Conservation (phyloP, 1,140 invertebrate genomes). For the Pseudachorutes palmiensis region DNA sequence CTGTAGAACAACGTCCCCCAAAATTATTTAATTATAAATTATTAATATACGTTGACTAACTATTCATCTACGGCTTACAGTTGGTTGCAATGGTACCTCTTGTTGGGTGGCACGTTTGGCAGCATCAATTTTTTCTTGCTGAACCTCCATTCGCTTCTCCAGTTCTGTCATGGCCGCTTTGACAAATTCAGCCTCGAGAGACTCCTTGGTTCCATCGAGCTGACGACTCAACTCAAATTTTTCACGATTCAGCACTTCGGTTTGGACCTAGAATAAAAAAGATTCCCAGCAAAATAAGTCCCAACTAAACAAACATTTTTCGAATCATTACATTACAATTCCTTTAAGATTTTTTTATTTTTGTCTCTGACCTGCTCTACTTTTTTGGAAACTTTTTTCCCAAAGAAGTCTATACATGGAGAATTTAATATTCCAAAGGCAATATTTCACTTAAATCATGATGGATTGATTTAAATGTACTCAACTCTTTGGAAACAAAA, state of each 20-base stretch:
- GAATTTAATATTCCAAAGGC: slow-evolving; percentile 13
- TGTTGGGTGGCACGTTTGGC: no score
- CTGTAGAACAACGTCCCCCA: no score
- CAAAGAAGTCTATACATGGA: slow-evolving; percentile 18
- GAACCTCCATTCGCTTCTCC: slow-evolving; percentile 1
- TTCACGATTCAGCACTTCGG: slow-evolving; percentile 55
- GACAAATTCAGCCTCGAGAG: slow-evolving; percentile 74
- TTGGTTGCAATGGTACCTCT: no score
- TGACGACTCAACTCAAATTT: slow-evolving; percentile 56
- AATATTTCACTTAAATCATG: slow-evolving; percentile 8
- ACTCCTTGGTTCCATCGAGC: slow-evolving; percentile 54
- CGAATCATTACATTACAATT: no score
- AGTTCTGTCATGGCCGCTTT: slow-evolving; percentile 48
- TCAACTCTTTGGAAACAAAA: slow-evolving; percentile 16
- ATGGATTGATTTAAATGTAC: slow-evolving; percentile 6
- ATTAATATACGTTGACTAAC: no score
- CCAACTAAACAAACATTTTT: no score
- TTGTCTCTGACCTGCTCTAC: slow-evolving; percentile 22
- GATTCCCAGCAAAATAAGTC: slow-evolving; percentile 46
- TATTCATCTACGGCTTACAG: no score
- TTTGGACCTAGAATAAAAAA: neutral
- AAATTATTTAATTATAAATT: no score
- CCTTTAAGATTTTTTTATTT: no score
- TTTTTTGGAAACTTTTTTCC: neutral
- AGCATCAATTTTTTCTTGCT: neutral